Evolutionary conservation across 2,113 vertebrate genomes (phyloP).

Genomic region (Deroptyus accipitrinus): DNA sequence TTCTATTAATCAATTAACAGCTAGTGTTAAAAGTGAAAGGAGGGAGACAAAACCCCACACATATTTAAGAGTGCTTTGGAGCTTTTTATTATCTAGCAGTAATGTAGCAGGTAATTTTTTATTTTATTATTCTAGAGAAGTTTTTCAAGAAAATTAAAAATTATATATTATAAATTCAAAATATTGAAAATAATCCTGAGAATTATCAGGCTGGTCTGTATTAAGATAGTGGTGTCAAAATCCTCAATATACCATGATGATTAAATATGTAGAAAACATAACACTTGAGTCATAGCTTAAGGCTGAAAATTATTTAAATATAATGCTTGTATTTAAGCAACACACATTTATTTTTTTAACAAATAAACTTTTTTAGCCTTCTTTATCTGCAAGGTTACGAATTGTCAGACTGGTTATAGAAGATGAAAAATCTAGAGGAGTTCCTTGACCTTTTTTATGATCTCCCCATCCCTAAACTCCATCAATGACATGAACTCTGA

Average conservation of each 20-base stretch:
- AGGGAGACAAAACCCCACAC: background rate
- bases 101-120: background rate
- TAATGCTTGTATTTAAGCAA: background rate
- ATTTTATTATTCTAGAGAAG: background rate
- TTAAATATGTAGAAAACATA: background rate
- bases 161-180: background rate
- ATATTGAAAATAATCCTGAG: background rate
- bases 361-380: background rate
- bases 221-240: background rate
- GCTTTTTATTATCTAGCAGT: background rate
- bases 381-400: background rate
- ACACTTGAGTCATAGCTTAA: background rate
- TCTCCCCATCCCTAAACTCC: conserved; percentile 42
- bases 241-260: background rate
- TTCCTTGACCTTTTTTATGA: conserved; percentile 48
- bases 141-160: background rate
- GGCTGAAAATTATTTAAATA: background rate
- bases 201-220: background rate
- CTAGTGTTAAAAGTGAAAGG: background rate
- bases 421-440: conserved; percentile 37
- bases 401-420: conserved; percentile 7
- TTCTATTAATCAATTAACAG: background rate
- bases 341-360: background rate
- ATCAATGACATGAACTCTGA: conserved; percentile 50
- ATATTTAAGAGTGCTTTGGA: background rate